A percentile compares a stretch with the other conserved stretches of the same genome.
These are phyloP conservation scores for Eilema sororculum DNA, from an alignment of 2,888 invertebrate species.

Conservation along the genomic window DNA sequence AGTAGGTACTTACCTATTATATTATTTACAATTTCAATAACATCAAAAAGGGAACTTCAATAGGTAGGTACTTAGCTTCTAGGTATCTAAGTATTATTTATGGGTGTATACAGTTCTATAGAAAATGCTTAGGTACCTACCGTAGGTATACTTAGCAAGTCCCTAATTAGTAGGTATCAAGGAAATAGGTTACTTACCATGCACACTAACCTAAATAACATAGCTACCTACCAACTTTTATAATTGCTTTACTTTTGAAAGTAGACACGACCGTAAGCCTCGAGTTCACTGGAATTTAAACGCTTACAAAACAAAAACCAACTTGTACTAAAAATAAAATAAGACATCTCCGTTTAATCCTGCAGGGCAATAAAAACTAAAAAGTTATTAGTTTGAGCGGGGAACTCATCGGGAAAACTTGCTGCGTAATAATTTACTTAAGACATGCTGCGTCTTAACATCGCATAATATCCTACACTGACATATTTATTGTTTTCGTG, in stretches of 20 bases:
- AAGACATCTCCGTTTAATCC: constrained; percentile 67
- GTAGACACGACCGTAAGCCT: neutral
- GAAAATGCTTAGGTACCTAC: too few species aligned
- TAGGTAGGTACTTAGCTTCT: too few species aligned
- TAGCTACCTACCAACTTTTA: neutral
- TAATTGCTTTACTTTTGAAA: neutral
- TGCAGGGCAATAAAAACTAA: constrained; percentile 77
- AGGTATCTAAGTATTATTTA: too few species aligned
- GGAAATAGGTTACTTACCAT: neutral
- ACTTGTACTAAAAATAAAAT: constrained; percentile 59
- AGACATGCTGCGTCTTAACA: constrained; percentile 70
- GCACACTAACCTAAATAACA: neutral
- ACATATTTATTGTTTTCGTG: constrained; percentile 84
- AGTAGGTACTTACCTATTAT: neutral
- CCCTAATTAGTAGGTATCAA: too few species aligned
- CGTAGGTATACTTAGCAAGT: too few species aligned
- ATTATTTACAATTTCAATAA: neutral
- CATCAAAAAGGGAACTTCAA: too few species aligned
- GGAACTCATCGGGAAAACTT: constrained; percentile 82
- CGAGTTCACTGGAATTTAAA: constrained; percentile 30
- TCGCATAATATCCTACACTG: constrained; percentile 83
- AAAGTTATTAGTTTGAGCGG: constrained; percentile 79
- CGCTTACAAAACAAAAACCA: constrained; percentile 41
- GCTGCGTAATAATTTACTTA: constrained; percentile 84
- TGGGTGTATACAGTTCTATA: too few species aligned